Conservation (phyloP, 2,888 invertebrate species). For the Chloroclystis v-ata region DNA sequence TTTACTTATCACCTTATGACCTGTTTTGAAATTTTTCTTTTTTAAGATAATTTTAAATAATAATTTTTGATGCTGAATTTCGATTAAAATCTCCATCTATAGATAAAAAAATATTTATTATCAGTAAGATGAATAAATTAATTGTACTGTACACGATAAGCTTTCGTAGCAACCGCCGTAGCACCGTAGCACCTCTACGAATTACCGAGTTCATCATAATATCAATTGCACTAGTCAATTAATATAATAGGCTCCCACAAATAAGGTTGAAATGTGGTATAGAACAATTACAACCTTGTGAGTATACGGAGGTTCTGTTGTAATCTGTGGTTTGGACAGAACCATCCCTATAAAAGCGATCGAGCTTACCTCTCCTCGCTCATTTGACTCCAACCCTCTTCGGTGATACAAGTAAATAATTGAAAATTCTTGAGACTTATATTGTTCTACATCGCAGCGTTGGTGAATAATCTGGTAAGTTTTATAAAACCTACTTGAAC, state of each 20-base stretch:
- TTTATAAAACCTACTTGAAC: not conserved
- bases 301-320: not conserved
- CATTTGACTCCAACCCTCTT: constrained; percentile 61
- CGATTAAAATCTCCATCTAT: no score
- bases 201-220: not conserved
- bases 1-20: no score
- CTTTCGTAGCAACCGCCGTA: constrained; percentile 19
- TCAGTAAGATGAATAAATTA: no score
- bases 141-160: not conserved
- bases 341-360: constrained; percentile 57
- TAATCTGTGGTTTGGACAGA: constrained; percentile 26
- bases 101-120: no score
- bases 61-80: no score
- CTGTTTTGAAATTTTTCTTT: no score
- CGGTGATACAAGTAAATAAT: constrained; percentile 21
- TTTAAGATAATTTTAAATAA: no score
- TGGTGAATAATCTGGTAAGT: constrained; percentile 11
- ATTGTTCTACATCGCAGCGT: not conserved
- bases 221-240: not conserved
- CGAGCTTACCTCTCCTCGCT: constrained; percentile 46
- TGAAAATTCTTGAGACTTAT: constrained; percentile 9
- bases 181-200: constrained; percentile 24
- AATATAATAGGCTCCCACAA: not conserved
- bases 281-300: not conserved
- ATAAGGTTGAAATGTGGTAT: not conserved